Conservation (phyloP, 2,797 vertebrate species). For the Tapera naevia region DNA sequence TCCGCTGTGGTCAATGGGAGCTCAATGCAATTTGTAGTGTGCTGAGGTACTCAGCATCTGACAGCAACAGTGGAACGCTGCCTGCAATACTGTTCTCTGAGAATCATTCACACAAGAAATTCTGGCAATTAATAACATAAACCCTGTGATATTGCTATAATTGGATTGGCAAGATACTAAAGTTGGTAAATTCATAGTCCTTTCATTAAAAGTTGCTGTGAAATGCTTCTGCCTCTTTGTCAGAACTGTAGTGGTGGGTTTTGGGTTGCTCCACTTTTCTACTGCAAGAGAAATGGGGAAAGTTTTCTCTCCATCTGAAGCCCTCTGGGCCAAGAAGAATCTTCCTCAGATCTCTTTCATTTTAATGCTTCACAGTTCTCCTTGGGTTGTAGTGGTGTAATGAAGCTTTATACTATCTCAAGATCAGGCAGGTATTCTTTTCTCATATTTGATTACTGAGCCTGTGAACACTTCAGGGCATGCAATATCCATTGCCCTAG, state of each 20-base stretch:
- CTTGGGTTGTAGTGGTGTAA: not conserved
- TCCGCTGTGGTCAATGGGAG: not conserved
- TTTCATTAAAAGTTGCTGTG: not conserved
- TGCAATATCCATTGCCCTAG: slow-evolving; percentile 11
- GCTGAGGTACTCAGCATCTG: not conserved
- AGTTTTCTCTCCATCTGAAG: not conserved
- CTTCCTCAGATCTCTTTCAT: not conserved
- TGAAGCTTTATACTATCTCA: not conserved
- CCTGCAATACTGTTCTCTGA: not conserved
- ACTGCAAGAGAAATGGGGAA: rapidly evolving
- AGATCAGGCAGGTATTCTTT: not conserved
- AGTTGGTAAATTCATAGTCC: not conserved
- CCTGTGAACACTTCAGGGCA: slow-evolving; percentile 24
- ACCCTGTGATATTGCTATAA: not conserved
- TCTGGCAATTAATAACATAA: not conserved
- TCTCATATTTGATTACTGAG: slow-evolving; percentile 14
- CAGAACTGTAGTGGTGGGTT: not conserved
- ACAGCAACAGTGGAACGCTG: not conserved
- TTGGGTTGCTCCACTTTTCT: not conserved
- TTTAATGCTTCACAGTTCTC: not conserved
- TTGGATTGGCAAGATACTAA: not conserved
- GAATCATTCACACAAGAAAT: not conserved
- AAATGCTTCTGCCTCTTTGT: not conserved
- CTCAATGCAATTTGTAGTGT: rapidly evolving
- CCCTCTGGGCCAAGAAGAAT: not conserved